Evolutionary conservation across 2,113 vertebrate genomes (phyloP).

Genomic region (Erpornis zantholeuca): DNA sequence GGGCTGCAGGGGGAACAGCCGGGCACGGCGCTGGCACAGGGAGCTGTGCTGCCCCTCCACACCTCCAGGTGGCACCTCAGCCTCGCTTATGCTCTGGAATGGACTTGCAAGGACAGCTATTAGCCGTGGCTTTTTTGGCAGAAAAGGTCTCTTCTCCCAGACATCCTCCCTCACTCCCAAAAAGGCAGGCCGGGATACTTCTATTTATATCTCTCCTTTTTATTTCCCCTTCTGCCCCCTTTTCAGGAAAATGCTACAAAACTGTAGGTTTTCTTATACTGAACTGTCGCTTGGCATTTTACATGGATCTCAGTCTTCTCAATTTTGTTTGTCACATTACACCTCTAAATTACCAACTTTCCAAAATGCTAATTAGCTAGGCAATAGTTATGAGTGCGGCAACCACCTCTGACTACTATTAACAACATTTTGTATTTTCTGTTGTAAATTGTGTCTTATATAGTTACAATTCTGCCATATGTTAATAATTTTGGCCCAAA

Average conservation of each 20-base stretch:
- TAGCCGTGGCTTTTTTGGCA: not conserved
- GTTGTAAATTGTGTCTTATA: not conserved
- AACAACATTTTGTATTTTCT: not conserved
- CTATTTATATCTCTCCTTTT: not conserved
- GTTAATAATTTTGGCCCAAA: not conserved
- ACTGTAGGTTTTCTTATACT: not conserved
- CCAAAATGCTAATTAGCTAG: not conserved
- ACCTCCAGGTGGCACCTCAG: constrained; percentile 50
- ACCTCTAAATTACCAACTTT: not conserved
- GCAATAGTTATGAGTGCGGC: not conserved
- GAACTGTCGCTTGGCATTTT: not conserved
- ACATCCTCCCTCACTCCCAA: not conserved
- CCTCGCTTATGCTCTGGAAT: not conserved
- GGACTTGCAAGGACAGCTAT: not conserved
- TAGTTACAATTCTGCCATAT: not conserved
- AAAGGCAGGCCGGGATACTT: not conserved
- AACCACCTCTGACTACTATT: not conserved
- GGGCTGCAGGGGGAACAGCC: not conserved
- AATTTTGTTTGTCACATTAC: not conserved
- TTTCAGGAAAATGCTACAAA: not conserved
- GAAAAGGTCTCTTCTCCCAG: not conserved
- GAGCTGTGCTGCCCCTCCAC: not conserved
- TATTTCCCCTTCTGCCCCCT: not conserved
- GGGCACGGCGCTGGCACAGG: not conserved
- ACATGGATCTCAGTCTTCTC: not conserved